A percentile compares a stretch with the other conserved stretches of the same genome.
Evolutionary conservation across 2,888 invertebrate genomes (phyloP).

Genomic region (Smittia aterrima): DNA sequence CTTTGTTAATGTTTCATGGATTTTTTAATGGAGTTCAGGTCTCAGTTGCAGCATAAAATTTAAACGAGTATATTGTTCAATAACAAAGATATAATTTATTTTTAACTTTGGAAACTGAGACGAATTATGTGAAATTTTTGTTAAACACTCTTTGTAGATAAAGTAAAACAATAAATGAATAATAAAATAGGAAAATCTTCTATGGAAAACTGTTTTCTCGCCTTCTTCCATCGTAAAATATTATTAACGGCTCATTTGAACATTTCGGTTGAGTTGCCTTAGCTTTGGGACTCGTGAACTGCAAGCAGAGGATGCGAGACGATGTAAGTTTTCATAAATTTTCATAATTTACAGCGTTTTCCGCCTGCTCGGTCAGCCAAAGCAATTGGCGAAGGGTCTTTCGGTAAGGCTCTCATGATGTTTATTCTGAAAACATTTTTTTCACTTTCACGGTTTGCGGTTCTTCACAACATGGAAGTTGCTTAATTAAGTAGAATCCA

Average conservation of each 20-base stretch:
- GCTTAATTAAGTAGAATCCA: conserved; percentile 28
- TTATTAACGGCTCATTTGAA: background rate
- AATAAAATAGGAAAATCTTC: background rate
- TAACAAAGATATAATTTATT: too few species aligned
- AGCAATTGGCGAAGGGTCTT: background rate
- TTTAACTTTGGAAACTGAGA: too few species aligned
- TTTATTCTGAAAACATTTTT: background rate
- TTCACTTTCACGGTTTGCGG: background rate
- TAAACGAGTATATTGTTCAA: too few species aligned
- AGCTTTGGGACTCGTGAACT: background rate
- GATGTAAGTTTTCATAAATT: background rate
- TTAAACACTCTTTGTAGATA: background rate
- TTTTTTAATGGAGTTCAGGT: too few species aligned
- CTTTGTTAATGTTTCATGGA: too few species aligned
- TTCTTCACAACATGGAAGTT: background rate
- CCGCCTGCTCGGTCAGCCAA: background rate
- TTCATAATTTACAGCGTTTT: too few species aligned
- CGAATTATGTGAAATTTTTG: background rate
- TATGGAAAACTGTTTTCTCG: background rate
- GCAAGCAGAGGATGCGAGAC: background rate
- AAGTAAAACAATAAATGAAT: background rate
- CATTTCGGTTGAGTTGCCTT: background rate
- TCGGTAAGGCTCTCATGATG: background rate
- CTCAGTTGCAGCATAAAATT: too few species aligned
- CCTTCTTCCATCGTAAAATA: background rate